phyloP scores from a whole-genome alignment of 2,888 invertebrate species.

The Keiferia lycopersicella region DNA sequence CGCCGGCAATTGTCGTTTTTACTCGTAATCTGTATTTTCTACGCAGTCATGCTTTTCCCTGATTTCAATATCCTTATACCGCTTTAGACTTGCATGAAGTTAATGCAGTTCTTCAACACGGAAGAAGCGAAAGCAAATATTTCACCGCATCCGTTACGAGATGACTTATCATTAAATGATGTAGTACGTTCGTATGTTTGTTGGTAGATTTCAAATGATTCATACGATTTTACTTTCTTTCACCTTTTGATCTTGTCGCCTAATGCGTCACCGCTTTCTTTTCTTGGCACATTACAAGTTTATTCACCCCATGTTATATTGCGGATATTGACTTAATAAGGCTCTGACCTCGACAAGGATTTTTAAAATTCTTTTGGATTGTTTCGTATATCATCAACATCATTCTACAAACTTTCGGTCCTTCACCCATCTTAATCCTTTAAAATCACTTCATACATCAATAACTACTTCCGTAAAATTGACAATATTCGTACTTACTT shows the following conservation, averaged over 20 bases:
- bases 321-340: constrained; percentile 7
- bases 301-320: constrained; percentile 10
- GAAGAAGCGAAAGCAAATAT: constrained; percentile 7
- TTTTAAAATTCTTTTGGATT: constrained; percentile 1
- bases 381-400: background rate
- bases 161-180: background rate
- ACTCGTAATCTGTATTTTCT: background rate
- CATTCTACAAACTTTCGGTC: background rate
- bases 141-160: background rate
- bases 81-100: background rate
- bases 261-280: constrained; percentile 18
- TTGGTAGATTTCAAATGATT: constrained; percentile 10
- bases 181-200: background rate
- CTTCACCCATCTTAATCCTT: too few relatives aligned
- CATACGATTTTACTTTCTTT: constrained; percentile 17
- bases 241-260: constrained; percentile 7
- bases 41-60: background rate
- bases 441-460: too few relatives aligned
- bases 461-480: too few relatives aligned
- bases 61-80: constrained; percentile 7
- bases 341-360: constrained; percentile 5
- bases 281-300: constrained; percentile 15
- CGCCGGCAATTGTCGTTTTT: constrained; percentile 16
- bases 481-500: too few relatives aligned
- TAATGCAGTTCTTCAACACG: background rate